A percentile compares a stretch with the other conserved stretches of the same genome.
Evolutionary conservation across 2,797 vertebrate genomes (phyloP).

Genomic region (Pantherophis alleghaniensis): DNA sequence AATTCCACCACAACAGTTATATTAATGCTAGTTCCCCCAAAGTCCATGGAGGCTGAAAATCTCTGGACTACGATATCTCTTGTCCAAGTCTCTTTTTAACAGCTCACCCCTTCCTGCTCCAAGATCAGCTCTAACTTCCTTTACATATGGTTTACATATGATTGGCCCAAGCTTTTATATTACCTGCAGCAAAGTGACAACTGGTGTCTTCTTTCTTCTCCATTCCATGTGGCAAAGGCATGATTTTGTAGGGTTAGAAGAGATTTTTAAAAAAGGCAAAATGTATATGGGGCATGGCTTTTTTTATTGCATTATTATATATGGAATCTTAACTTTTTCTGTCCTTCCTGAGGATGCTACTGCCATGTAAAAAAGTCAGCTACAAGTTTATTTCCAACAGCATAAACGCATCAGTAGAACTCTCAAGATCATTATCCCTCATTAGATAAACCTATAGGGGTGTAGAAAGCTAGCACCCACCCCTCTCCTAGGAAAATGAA

Average conservation of each 20-base stretch:
- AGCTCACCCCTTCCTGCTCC: background rate
- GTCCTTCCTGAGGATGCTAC: background rate
- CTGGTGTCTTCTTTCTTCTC: background rate
- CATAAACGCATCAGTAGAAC: background rate
- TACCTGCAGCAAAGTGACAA: background rate
- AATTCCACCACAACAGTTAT: background rate
- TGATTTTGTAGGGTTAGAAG: too few species aligned
- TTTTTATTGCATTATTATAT: background rate
- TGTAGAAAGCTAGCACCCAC: too few species aligned
- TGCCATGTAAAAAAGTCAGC: background rate
- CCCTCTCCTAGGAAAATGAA: too few species aligned
- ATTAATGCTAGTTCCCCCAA: background rate
- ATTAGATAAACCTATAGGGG: too few species aligned
- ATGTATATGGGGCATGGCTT: background rate
- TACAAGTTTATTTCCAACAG: background rate
- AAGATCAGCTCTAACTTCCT: background rate
- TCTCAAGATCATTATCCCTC: background rate
- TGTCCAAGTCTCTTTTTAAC: background rate
- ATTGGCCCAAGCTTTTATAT: background rate
- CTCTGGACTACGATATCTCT: background rate
- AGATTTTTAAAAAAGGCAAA: background rate
- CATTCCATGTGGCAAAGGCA: background rate
- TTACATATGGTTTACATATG: background rate
- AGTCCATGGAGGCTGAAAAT: background rate
- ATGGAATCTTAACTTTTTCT: background rate